Percentiles rank a stretch among this genome's conserved stretches.
These are phyloP conservation scores for Odontocerum albicorne DNA, from an alignment of 2,888 invertebrate genomes.

Conservation along the genomic window DNA sequence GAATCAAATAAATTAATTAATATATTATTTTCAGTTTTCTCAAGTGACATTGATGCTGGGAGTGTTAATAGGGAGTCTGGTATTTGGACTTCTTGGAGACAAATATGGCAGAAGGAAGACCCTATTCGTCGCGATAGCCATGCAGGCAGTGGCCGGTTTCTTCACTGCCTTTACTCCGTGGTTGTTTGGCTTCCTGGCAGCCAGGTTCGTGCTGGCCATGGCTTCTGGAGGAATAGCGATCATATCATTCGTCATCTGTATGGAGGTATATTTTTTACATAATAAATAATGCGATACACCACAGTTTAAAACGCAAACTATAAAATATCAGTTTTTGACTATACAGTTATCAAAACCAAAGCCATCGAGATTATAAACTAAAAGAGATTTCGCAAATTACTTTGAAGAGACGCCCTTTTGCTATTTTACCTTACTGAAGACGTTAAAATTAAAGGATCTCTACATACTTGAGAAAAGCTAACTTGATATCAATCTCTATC, in stretches of 20 bases:
- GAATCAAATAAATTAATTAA: background rate
- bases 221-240: slow-evolving; percentile 65
- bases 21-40: slow-evolving; percentile 52
- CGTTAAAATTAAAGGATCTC: too few species aligned
- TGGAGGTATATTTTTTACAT: slow-evolving; percentile 58
- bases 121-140: slow-evolving; percentile 56
- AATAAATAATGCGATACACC: too few species aligned
- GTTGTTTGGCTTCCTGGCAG: slow-evolving; percentile 56
- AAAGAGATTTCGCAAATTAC: too few species aligned
- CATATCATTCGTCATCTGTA: slow-evolving; percentile 67
- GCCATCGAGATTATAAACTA: too few species aligned
- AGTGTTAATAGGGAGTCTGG: slow-evolving; percentile 60
- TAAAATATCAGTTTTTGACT: too few species aligned
- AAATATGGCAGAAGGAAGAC: slow-evolving; percentile 62
- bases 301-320: too few species aligned
- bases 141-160: slow-evolving; percentile 57
- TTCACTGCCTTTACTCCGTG: slow-evolving; percentile 56
- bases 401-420: too few species aligned
- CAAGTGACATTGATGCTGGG: slow-evolving; percentile 67
- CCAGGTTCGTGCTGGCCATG: slow-evolving; percentile 60
- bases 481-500: too few species aligned
- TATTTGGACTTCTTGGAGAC: slow-evolving; percentile 63
- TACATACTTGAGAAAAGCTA: too few species aligned
- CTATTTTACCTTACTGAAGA: too few species aligned
- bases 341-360: too few species aligned